A percentile compares a stretch with the other conserved stretches of the same genome.
Evolutionary conservation across 2,797 vertebrate species (phyloP).

Genomic region (Echiichthys vipera): DNA sequence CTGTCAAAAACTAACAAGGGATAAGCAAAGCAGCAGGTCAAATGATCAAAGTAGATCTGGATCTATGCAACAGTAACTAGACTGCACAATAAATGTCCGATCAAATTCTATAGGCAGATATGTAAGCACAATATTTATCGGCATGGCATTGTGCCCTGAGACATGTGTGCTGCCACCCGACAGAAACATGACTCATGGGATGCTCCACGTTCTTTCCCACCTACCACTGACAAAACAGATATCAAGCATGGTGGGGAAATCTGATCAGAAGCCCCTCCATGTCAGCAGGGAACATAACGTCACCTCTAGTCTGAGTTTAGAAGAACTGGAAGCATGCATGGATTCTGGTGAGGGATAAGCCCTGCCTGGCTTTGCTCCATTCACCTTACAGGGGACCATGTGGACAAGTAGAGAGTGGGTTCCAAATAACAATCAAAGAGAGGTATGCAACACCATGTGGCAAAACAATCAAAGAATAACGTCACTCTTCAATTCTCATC

Average conservation of each 20-base stretch:
- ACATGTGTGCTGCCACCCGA: constrained; percentile 4
- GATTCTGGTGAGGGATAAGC: constrained; percentile 7
- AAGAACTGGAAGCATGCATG: constrained; percentile 2
- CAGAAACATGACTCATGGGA: constrained; percentile 11
- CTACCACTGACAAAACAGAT: constrained; percentile 17
- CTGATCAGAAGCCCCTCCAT: not conserved
- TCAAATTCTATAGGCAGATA: not conserved
- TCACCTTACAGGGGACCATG: not conserved
- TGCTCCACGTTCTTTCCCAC: not conserved
- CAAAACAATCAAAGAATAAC: constrained; percentile 9
- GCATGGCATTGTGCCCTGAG: constrained; percentile 1
- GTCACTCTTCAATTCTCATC: constrained; percentile 10
- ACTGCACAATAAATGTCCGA: not conserved
- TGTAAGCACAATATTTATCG: constrained; percentile 7
- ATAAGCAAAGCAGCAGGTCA: not conserved
- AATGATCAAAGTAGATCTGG: not conserved
- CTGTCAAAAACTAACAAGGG: not conserved
- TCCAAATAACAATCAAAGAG: constrained; percentile 12
- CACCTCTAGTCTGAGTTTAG: constrained; percentile 14
- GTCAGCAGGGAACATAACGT: constrained; percentile 7
- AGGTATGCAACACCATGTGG: not conserved
- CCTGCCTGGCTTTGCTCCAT: constrained; percentile 1
- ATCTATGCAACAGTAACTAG: not conserved
- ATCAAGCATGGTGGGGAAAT: constrained; percentile 1
- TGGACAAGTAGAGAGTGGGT: not conserved